phyloP scores from a whole-genome alignment of 2,888 invertebrate species.

The Phortica okadai region DNA sequence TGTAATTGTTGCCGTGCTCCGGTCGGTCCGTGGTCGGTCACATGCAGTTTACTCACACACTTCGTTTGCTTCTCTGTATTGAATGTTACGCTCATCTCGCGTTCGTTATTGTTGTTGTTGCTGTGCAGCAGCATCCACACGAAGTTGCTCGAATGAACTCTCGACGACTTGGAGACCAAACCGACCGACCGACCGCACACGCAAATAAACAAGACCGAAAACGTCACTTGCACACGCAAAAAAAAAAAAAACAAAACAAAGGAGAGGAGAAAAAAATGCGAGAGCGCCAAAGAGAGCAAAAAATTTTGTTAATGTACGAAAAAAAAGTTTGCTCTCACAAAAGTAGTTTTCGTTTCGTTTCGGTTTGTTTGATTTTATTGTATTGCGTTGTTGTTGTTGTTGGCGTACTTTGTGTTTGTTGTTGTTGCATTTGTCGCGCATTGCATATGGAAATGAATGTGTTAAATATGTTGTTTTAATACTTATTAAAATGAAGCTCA shows the following conservation, averaged over 20 bases:
- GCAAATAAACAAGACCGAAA: slow-evolving; percentile 42
- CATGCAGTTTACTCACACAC: not conserved
- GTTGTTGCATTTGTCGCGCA: not conserved
- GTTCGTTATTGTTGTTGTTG: too few relatives aligned
- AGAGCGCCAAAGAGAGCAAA: slow-evolving; percentile 12
- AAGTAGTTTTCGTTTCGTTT: slow-evolving; percentile 16
- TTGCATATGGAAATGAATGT: slow-evolving; percentile 31
- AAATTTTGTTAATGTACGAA: too few relatives aligned
- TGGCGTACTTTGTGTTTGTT: not conserved
- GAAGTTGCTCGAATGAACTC: slow-evolving; percentile 49
- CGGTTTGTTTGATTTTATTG: slow-evolving; percentile 1
- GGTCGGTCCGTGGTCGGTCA: not conserved
- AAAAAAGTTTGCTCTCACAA: too few relatives aligned
- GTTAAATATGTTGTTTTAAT: slow-evolving; percentile 49
- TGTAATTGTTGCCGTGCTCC: too few relatives aligned
- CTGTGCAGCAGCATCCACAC: slow-evolving; percentile 4
- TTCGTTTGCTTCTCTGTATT: too few relatives aligned
- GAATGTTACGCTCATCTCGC: too few relatives aligned
- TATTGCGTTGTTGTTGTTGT: not conserved
- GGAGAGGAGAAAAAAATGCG: slow-evolving; percentile 28
- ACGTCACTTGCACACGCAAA: too few relatives aligned
- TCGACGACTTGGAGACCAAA: too few relatives aligned
- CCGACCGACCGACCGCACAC: too few relatives aligned
- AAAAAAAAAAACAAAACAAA: slow-evolving; percentile 29
- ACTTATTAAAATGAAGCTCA: slow-evolving; percentile 57